A percentile compares a stretch with the other conserved stretches of the same genome.
Conservation (phyloP, 2,888 invertebrate genomes). For the Trissolcus japonicus region DNA sequence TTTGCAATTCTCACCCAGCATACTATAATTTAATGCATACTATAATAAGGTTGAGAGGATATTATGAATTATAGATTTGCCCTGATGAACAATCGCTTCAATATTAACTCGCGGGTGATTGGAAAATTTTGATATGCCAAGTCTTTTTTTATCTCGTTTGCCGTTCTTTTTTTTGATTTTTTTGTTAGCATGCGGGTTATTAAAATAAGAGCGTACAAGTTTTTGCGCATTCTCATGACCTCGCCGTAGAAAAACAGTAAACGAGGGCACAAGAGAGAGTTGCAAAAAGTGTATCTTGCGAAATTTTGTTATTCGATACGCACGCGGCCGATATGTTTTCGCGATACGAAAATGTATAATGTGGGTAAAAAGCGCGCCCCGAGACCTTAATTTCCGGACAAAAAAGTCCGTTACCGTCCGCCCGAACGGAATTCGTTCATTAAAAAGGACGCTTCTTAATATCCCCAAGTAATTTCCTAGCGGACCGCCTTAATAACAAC, state of each 20-base stretch:
- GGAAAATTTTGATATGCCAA: slow-evolving; percentile 34
- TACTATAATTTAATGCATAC: background rate
- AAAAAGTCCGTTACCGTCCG: slow-evolving; percentile 16
- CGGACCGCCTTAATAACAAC: slow-evolving; percentile 27
- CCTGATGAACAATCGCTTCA: slow-evolving; percentile 2
- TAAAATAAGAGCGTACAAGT: slow-evolving; percentile 31
- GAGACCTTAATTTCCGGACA: slow-evolving; percentile 36
- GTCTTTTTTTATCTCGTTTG: slow-evolving; percentile 5
- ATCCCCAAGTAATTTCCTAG: slow-evolving; percentile 38
- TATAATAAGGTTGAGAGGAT: slow-evolving; percentile 10
- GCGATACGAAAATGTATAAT: too few species aligned
- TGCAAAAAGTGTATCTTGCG: slow-evolving; percentile 12
- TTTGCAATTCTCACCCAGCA: too few species aligned
- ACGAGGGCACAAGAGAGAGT: slow-evolving; percentile 6
- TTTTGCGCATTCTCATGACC: slow-evolving; percentile 16
- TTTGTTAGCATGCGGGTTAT: background rate
- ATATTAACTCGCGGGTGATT: slow-evolving; percentile 31
- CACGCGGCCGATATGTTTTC: background rate
- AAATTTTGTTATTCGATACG: slow-evolving; percentile 19
- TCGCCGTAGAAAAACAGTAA: slow-evolving; percentile 5
- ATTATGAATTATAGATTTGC: slow-evolving; percentile 9
- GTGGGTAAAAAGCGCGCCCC: background rate
- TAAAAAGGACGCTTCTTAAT: slow-evolving; percentile 30
- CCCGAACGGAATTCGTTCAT: slow-evolving; percentile 22
- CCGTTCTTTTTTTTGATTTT: too few species aligned